A percentile compares a stretch with the other conserved stretches of the same genome.
phyloP scores from a whole-genome alignment of 2,888 invertebrate species.

The Eledona agricola region DNA sequence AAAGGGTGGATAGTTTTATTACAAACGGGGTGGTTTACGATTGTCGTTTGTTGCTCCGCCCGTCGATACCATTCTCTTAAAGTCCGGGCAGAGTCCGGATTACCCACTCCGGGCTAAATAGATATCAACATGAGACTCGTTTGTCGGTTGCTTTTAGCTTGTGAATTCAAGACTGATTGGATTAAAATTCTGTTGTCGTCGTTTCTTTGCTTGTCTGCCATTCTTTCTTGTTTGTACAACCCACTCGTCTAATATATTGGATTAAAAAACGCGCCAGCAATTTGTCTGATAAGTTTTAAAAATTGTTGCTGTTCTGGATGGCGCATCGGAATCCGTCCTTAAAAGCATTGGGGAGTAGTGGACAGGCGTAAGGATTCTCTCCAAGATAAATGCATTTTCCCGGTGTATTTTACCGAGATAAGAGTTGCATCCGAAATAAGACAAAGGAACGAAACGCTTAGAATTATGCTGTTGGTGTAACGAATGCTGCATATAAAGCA shows the following conservation, averaged over 20 bases:
- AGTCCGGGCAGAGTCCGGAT: slow-evolving; percentile 37
- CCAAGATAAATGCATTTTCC: slow-evolving; percentile 11
- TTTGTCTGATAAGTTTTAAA: no score
- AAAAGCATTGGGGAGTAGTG: no score
- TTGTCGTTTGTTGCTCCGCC: slow-evolving; percentile 25
- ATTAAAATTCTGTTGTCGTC: slow-evolving; percentile 33
- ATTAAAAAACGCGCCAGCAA: no score
- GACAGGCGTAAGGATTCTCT: slow-evolving; percentile 1
- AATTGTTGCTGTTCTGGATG: no score
- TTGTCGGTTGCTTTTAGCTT: slow-evolving; percentile 27
- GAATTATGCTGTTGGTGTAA: no score
- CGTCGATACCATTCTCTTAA: slow-evolving; percentile 27
- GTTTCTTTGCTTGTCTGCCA: slow-evolving; percentile 6
- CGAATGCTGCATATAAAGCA: no score
- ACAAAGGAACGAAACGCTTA: no score
- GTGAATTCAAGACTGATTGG: slow-evolving; percentile 29
- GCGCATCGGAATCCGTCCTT: no score
- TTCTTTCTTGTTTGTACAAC: slow-evolving; percentile 9
- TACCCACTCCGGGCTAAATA: slow-evolving; percentile 32
- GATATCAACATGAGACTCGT: slow-evolving; percentile 31
- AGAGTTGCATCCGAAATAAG: slow-evolving; percentile 9
- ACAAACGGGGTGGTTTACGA: slow-evolving; percentile 29
- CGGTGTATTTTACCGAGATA: slow-evolving; percentile 3
- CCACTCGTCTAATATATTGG: slow-evolving; percentile 9
- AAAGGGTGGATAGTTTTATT: slow-evolving; percentile 27